Evolutionary conservation across 2,888 invertebrate genomes (phyloP), one percentile per base, ranked within the genome.

Genomic region (Netelia inedita): DNA sequence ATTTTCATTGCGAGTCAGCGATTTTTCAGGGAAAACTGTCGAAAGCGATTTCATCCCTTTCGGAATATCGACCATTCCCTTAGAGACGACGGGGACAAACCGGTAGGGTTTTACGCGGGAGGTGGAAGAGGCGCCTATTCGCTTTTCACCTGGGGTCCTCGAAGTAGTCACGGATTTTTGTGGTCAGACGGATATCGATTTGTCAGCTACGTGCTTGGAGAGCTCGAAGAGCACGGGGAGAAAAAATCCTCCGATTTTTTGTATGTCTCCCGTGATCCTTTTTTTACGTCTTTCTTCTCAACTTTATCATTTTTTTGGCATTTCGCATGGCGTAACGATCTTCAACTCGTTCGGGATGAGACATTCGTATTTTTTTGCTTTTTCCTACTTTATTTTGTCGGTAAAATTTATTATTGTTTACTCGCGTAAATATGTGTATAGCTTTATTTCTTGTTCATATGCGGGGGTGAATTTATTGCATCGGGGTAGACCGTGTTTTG

Each of bases 161-260:
- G 21, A 71, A 71, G 71, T 71, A 71, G 71, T 71, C 71, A 71
- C 71, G 57, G 71, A 71, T 71, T 71, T 53, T 55, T n/a, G 71
- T 19, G 71, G 71, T 71, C 55, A 71, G 71, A 71, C 71, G 35
- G n/a, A n/a, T 50, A 57, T 71, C 71, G 71, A 57, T 71, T 57
- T 35, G 41, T 57, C 41, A 57, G 57, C 16, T 71, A 71, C 71
- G 71, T 71, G 71, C 41, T 57, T 41, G 19, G 19, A 35, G 53
- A 69, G 9, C 28, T n/a, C 69, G 19, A 69, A 28, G 16, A 53
- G 23, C 16, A 35, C 21, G 23, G 23, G n/a, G 1, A 14, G 14
- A 46, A 46, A 46, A 46, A 57, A 57, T 57, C 6, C 9, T 57
- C 9, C 16, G 9, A 57, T 57, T 57, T 57, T 14, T 57, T 57